Conservation (phyloP, 2,797 vertebrate species). For the Chaunax sp. region DNA sequence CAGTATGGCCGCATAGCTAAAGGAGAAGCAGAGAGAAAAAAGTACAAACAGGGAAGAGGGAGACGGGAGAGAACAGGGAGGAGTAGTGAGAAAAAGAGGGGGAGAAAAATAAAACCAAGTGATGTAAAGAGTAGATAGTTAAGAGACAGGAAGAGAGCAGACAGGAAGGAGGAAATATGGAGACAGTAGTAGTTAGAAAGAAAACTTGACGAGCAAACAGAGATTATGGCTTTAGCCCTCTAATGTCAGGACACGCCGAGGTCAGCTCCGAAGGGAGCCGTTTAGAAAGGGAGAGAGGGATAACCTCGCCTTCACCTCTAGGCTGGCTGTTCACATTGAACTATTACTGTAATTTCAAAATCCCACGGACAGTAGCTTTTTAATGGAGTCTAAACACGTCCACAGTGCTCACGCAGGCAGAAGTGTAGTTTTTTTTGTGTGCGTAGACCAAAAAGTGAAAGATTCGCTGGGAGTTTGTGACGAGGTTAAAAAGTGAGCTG, state of each 20-base stretch:
- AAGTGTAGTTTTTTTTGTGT: slow-evolving; percentile 34
- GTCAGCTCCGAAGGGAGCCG: slow-evolving; percentile 51
- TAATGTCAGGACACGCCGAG: slow-evolving; percentile 56
- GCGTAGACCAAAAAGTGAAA: slow-evolving; percentile 20
- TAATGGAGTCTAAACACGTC: slow-evolving; percentile 54
- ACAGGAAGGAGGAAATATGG: slow-evolving; percentile 32
- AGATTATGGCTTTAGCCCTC: slow-evolving; percentile 53
- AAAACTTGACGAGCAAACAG: slow-evolving; percentile 46
- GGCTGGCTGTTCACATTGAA: slow-evolving; percentile 48
- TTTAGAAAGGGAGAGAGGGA: slow-evolving; percentile 53
- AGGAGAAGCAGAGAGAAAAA: slow-evolving; percentile 78
- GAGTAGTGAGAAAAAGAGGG: slow-evolving; percentile 36
- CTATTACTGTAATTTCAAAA: slow-evolving; percentile 57
- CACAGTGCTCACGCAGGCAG: slow-evolving; percentile 19
- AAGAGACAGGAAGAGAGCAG: slow-evolving; percentile 30
- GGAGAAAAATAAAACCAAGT: slow-evolving; percentile 52
- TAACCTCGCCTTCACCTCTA: slow-evolving; percentile 63
- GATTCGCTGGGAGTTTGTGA: slow-evolving; percentile 46
- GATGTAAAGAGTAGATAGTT: slow-evolving; percentile 68
- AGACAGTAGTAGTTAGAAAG: slow-evolving; percentile 50
- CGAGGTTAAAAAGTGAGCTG: slow-evolving; percentile 68
- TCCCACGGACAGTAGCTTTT: slow-evolving; percentile 69
- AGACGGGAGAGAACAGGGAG: slow-evolving; percentile 24
- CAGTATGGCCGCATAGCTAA: slow-evolving; percentile 86
- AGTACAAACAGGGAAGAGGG: slow-evolving; percentile 53